A percentile compares a stretch with the other conserved stretches of the same genome.
Evolutionary conservation across 2,113 vertebrate genomes (phyloP).

Genomic region (Megaceryle torquata): DNA sequence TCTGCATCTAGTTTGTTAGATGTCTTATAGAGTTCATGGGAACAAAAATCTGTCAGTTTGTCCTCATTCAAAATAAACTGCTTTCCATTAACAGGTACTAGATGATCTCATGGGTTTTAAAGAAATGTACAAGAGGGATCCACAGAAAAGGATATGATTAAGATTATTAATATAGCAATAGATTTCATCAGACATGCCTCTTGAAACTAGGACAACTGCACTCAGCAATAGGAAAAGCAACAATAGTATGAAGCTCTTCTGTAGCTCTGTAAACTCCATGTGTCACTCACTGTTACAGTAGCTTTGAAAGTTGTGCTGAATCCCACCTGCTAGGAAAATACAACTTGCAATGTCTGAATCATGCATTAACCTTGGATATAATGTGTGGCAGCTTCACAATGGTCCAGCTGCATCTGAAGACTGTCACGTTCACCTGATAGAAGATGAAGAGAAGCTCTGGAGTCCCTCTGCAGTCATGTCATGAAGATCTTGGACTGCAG

Average conservation of each 20-base stretch:
- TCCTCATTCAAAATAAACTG: slow-evolving; percentile 44
- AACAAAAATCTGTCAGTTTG: slow-evolving; percentile 40
- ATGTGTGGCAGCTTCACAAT: background rate
- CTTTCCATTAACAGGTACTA: slow-evolving; percentile 33
- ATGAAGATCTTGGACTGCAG: background rate
- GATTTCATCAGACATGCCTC: slow-evolving; percentile 3
- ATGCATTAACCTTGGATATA: background rate
- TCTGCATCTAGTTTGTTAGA: slow-evolving; percentile 37
- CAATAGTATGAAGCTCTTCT: background rate
- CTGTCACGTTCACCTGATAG: background rate
- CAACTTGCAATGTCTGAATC: background rate
- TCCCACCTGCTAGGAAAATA: background rate
- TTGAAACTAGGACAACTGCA: slow-evolving; percentile 1
- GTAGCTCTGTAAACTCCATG: background rate
- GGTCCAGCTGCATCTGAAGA: background rate
- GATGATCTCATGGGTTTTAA: slow-evolving; percentile 41
- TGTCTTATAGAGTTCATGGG: slow-evolving; percentile 29
- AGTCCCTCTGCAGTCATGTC: background rate
- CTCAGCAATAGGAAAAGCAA: background rate
- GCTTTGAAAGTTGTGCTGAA: background rate
- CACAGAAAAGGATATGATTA: background rate
- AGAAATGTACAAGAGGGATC: background rate
- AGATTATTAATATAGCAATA: slow-evolving; percentile 33
- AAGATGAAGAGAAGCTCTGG: background rate
- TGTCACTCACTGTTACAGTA: background rate